Conservation (phyloP, 2,113 vertebrate genomes). For the Daboia siamensis region DNA sequence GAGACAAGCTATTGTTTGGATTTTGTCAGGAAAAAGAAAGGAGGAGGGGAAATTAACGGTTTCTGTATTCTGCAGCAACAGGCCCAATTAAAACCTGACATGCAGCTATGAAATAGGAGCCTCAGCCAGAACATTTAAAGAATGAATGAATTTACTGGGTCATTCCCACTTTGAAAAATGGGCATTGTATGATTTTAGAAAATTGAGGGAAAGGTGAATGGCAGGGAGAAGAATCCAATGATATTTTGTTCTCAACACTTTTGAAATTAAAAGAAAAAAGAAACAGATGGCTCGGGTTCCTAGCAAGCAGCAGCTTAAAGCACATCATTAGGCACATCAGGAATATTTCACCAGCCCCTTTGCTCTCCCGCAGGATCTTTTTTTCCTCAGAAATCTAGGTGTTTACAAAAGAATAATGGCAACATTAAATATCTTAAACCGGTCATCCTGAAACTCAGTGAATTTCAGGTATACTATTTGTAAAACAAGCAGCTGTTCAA, state of each 20-base stretch:
- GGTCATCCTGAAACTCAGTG: neutral
- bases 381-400: neutral
- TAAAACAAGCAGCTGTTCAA: neutral
- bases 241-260: neutral
- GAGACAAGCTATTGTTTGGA: neutral
- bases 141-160: too few relatives aligned
- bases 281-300: slow-evolving; percentile 44
- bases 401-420: neutral
- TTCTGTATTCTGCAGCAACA: neutral
- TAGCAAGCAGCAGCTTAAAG: slow-evolving; percentile 43
- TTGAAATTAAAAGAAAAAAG: slow-evolving; percentile 20
- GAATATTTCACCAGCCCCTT: neutral
- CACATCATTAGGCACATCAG: neutral
- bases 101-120: neutral
- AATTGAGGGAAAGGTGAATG: slow-evolving; percentile 34
- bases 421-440: neutral
- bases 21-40: neutral
- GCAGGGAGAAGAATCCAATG: neutral
- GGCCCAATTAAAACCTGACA: neutral
- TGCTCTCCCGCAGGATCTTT: neutral
- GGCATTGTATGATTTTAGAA: slow-evolving; percentile 30
- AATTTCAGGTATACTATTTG: neutral
- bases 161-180: neutral
- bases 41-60: neutral
- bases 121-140: neutral